Conservation (phyloP, 2,888 invertebrate species). For the Hedya salicella region DNA sequence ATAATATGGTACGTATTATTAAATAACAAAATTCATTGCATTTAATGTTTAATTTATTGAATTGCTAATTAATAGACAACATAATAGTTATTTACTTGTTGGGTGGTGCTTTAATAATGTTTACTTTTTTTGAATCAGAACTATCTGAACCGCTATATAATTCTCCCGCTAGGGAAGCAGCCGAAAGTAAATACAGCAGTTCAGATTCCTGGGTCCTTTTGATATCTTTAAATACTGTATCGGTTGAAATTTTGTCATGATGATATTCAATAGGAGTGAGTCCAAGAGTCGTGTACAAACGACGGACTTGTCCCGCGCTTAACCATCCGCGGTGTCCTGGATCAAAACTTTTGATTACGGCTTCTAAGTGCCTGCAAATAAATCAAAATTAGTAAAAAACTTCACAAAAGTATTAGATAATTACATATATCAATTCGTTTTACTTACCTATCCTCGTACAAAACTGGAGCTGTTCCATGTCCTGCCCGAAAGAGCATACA, state of each 20-base stretch:
- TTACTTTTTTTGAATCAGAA: constrained; percentile 11
- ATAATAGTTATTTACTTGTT: not conserved
- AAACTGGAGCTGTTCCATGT: constrained; percentile 67
- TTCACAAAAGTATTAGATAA: constrained; percentile 1
- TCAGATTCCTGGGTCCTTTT: constrained; percentile 63
- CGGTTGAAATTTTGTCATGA: constrained; percentile 59
- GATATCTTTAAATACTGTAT: constrained; percentile 56
- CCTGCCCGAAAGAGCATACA: constrained; percentile 76
- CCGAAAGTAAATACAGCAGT: constrained; percentile 59
- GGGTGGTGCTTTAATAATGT: constrained; percentile 22
- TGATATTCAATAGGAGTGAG: constrained; percentile 55
- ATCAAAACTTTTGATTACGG: constrained; percentile 76
- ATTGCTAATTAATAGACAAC: no score
- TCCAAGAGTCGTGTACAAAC: constrained; percentile 67
- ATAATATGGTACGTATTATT: no score
- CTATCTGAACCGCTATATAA: not conserved
- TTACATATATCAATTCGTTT: not conserved
- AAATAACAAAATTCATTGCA: no score
- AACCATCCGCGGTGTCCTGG: constrained; percentile 75
- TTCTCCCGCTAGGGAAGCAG: constrained; percentile 50
- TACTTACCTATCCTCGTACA: constrained; percentile 74
- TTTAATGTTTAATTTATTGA: no score
- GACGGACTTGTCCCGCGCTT: constrained; percentile 68
- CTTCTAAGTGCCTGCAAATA: constrained; percentile 66
- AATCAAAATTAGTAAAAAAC: constrained; percentile 4